Evolutionary conservation across 2,797 vertebrate species (phyloP).

Genomic region (Sandelia bainsii): DNA sequence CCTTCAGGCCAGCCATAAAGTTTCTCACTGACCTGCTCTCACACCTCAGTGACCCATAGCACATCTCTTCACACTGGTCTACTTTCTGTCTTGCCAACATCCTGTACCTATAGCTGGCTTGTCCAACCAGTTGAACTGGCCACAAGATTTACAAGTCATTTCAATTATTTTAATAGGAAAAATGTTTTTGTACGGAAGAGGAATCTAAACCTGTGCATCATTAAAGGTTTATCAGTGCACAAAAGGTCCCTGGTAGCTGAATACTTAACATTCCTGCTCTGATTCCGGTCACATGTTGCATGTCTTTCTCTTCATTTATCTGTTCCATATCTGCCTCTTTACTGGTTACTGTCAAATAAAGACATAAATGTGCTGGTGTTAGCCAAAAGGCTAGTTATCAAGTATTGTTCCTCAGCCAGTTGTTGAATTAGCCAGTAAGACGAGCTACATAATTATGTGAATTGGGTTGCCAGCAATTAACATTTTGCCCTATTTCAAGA

Average conservation of each 20-base stretch:
- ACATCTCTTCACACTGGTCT: slow-evolving; percentile 27
- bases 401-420: no score
- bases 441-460: no score
- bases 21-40: slow-evolving; percentile 59
- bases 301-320: neutral
- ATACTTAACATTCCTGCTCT: no score
- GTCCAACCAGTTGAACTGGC: slow-evolving; percentile 23
- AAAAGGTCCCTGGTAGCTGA: no score
- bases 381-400: no score
- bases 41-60: slow-evolving; percentile 57
- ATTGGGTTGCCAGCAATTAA: no score
- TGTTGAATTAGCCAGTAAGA: no score
- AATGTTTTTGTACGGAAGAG: slow-evolving; percentile 36
- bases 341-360: no score
- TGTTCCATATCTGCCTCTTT: no score
- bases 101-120: slow-evolving; percentile 32
- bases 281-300: neutral
- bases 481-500: no score
- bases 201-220: slow-evolving; percentile 17
- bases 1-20: slow-evolving; percentile 29
- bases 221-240: neutral
- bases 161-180: slow-evolving; percentile 31
- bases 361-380: no score
- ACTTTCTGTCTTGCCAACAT: slow-evolving; percentile 26
- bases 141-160: slow-evolving; percentile 43